Base-by-base conservation (phyloP, 2,888 invertebrate genomes). In the Lasioglossum villosulum region DNA sequence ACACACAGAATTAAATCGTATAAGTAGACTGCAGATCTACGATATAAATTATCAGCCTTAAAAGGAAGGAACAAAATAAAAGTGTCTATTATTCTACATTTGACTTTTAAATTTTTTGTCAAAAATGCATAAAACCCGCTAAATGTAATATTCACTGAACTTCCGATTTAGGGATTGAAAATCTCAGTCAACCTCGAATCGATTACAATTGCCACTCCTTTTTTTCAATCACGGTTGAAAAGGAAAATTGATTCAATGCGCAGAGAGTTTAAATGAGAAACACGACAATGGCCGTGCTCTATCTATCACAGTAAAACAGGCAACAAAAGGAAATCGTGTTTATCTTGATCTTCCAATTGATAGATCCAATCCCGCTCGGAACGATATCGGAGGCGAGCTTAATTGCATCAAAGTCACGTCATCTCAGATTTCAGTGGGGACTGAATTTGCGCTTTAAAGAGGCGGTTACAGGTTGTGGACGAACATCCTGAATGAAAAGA, bases 401-500 rank as follows among this genome's bases (percentile, higher is more conserved):
- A 70, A 83, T 86, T 79, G 66, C 72, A 59, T 82, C 78, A 70
- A 86, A 79, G 75, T 86, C 76, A 71, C 79, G 75, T 77, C 75
- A 75, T 76, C 86, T 78, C 81, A 86, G 78, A 45, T 72, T 77
- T 76, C 63, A 72, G 56, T 52, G 74, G 42, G 70, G 39, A 70
- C 59, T 77, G 79, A 73, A 86, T 80, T 75, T 71, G 59, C 72
- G 66, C 76, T 86, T 90, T 86, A 86, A 90, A 90, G 86, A 84
- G 90, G 90, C 82, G 86, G 86, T 90, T 84, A 79, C 86, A 86
- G 89, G 81, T 86, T 81, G 80, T 83, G 86, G 83, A 82, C 84
- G 86, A 86, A 82, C 86, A 90, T 84, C 83, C 87, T 77, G 88
- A 84, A 86, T 88, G 87, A 83, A 91, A 89, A 88, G 87, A 83